These are phyloP conservation scores for Nomada ruficornis DNA, from an alignment of 2,888 invertebrate genomes.

Conservation along the genomic window DNA sequence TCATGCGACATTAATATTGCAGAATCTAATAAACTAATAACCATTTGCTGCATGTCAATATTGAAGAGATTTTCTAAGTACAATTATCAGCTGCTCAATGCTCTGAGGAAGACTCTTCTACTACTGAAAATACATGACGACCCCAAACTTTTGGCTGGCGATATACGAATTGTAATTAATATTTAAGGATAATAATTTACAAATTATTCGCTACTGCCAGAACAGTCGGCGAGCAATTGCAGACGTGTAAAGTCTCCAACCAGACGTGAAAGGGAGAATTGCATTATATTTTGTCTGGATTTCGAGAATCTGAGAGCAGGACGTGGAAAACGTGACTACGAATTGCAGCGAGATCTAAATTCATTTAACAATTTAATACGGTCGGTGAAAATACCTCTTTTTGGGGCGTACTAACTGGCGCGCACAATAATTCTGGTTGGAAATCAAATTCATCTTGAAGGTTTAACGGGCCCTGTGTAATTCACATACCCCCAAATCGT, in stretches of 20 bases:
- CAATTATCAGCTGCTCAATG: too few species aligned
- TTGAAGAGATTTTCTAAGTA: too few species aligned
- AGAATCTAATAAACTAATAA: too few species aligned
- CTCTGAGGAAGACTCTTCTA: too few species aligned
- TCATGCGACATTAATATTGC: too few species aligned
- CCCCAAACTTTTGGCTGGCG: too few species aligned
- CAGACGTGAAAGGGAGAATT: neutral
- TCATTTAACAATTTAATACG: neutral
- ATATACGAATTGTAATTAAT: too few species aligned
- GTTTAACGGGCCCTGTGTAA: neutral
- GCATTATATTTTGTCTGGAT: neutral
- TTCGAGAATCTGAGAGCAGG: neutral
- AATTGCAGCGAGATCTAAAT: neutral
- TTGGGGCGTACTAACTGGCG: neutral
- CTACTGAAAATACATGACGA: too few species aligned
- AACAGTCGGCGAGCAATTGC: too few species aligned
- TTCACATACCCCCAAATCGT: neutral
- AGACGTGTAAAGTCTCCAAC: neutral
- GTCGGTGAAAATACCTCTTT: neutral
- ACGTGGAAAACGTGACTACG: neutral
- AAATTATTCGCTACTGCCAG: too few species aligned
- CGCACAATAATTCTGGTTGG: neutral
- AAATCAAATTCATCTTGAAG: constrained; percentile 10
- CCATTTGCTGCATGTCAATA: too few species aligned
- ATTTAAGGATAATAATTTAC: too few species aligned